A percentile compares a stretch with the other conserved stretches of the same genome.
Conservation (phyloP, 2,113 vertebrate genomes). For the Pardalotus punctatus region DNA sequence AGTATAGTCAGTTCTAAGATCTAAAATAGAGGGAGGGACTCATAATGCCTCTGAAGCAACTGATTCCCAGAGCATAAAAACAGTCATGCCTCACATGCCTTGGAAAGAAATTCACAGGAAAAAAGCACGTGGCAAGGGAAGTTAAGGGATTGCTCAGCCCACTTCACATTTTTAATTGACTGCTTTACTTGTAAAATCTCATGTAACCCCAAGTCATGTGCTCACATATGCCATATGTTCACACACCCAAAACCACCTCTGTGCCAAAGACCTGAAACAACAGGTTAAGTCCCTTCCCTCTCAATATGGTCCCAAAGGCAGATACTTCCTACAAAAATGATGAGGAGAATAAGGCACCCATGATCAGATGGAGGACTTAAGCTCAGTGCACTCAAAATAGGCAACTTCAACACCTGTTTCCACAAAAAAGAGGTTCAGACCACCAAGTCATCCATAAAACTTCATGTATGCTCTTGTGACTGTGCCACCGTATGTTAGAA, state of each 20-base stretch:
- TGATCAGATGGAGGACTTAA: not conserved
- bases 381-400: not conserved
- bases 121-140: not conserved
- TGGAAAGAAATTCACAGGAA: not conserved
- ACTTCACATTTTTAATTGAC: not conserved
- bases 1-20: not conserved
- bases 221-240: rapidly evolving
- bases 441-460: not conserved
- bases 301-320: not conserved
- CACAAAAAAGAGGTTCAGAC: not conserved
- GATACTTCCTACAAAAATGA: not conserved
- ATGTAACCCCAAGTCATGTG: not conserved
- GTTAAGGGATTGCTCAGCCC: not conserved
- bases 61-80: not conserved
- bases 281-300: not conserved
- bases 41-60: not conserved
- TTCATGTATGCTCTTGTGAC: not conserved
- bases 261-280: not conserved
- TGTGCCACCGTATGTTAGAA: rapidly evolving
- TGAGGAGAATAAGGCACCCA: not conserved
- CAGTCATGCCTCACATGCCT: not conserved
- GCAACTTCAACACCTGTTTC: not conserved
- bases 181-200: not conserved
- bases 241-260: not conserved
- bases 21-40: not conserved